Evolutionary conservation across 2,113 vertebrate species (phyloP).

Genomic region (Lepus timidus): DNA sequence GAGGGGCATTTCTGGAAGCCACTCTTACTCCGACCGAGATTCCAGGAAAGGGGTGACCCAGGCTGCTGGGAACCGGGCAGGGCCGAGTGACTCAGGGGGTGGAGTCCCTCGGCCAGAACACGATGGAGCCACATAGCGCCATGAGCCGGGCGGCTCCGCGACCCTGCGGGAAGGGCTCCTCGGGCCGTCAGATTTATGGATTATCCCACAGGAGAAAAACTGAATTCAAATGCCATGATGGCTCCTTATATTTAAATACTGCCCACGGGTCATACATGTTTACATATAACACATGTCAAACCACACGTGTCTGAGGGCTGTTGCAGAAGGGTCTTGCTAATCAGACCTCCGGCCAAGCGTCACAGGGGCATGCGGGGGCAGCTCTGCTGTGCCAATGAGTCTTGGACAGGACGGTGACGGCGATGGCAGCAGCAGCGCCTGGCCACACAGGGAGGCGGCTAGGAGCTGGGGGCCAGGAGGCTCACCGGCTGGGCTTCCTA

Average conservation of each 20-base stretch:
- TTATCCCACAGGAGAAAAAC: background rate
- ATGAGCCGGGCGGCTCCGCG: fast-evolving
- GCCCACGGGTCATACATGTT: background rate
- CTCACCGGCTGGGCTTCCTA: no score
- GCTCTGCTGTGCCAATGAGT: background rate
- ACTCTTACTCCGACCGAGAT: background rate
- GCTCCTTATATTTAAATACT: background rate
- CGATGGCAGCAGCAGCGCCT: background rate
- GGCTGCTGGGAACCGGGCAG: background rate
- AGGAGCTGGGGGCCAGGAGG: no score
- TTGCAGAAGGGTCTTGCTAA: no score
- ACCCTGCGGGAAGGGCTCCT: background rate
- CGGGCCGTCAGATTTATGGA: no score
- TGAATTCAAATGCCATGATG: background rate
- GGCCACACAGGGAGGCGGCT: background rate
- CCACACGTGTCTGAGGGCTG: fast-evolving
- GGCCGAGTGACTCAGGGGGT: background rate
- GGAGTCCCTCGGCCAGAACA: background rate
- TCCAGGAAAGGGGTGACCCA: background rate
- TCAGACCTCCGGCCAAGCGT: background rate
- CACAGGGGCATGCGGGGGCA: fast-evolving
- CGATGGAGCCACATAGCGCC: background rate
- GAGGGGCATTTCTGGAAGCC: background rate
- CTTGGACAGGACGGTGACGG: no score
- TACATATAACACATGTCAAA: background rate